Evolutionary conservation across 35 echinoderm and acorn worm genomes (phyloP), one percentile per base, ranked within the genome.

Genomic region (Heliocidaris erythrogramma): DNA sequence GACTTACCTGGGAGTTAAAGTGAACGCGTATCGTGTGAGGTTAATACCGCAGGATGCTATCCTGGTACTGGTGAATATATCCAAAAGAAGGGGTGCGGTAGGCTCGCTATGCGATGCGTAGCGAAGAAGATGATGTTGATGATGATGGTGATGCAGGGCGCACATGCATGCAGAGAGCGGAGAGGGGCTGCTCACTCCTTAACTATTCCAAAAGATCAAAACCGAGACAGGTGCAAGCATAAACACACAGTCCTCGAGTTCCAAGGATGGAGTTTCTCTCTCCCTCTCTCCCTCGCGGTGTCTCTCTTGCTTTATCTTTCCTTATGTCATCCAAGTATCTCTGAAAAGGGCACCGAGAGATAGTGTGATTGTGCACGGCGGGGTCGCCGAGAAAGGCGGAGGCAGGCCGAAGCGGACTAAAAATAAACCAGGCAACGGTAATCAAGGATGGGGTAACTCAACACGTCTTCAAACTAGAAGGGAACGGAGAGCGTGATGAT

Each of bases 1-100:
- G 87, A 89, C 87, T 89, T 89, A 89, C 87, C 87, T 89, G 87
- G 87, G 87, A 89, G 87, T 89, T 89, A 9, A 48, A 89, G 32
- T 89, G 87, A 89, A 32, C 31, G 29, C 87, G 87, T 89, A 89
- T 89, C 87, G 31, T 32, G 87, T 89, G 87, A 24, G 47, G 87
- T 89, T 89, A 89, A 47, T 89, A 48, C 87, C 31, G 87, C 87
- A 24, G 87, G 31, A 89, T 32, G 87, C 87, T 16, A 89, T 89
- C 87, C 87, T 5, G 31, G 87, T 89, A 47, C 7, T 89, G 87
- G 47, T 7, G 47, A 89, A 42, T 89, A 89, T 89, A 89, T 89
- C 87, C 87, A 89, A 89, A 89, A 89, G 87, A 10, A 89, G 87
- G 14, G 31, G 47, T 47, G 87, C 47, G 32, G 85, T 2, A 18